Conservation (phyloP, 2,113 vertebrate genomes). For the Puma concolor region DNA sequence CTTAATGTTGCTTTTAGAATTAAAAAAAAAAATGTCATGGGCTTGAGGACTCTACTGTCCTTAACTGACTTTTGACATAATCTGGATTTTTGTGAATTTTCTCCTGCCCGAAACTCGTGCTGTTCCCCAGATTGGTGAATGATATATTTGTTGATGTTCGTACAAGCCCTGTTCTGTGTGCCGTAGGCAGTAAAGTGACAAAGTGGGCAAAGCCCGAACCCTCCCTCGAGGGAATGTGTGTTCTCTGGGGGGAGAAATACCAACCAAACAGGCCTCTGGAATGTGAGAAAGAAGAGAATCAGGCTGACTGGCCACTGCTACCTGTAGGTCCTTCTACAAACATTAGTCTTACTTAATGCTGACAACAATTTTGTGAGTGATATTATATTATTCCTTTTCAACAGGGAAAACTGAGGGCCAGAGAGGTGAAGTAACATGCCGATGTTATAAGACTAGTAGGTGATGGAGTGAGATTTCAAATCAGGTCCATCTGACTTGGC, state of each 20-base stretch:
- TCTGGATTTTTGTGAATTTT: neutral
- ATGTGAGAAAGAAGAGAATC: neutral
- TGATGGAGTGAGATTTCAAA: neutral
- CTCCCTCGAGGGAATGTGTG: fast-evolving
- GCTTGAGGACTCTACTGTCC: neutral
- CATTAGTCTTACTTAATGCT: neutral
- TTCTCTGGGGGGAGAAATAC: neutral
- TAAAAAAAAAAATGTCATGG: neutral
- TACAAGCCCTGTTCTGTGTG: neutral
- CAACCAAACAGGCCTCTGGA: neutral
- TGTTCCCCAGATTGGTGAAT: fast-evolving
- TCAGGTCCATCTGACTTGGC: neutral
- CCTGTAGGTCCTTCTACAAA: neutral
- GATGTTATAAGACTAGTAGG: neutral
- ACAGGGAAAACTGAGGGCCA: neutral
- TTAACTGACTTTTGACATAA: neutral
- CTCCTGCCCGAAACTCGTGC: too few relatives aligned
- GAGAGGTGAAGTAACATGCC: neutral
- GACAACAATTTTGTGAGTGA: neutral
- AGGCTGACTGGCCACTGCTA: fast-evolving
- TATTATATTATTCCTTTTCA: neutral
- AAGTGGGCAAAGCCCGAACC: neutral
- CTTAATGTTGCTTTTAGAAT: neutral
- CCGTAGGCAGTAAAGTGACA: neutral
- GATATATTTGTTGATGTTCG: fast-evolving